These are phyloP conservation scores for Melanchra persicariae DNA, from an alignment of 2,888 invertebrate genomes.

Conservation along the genomic window DNA sequence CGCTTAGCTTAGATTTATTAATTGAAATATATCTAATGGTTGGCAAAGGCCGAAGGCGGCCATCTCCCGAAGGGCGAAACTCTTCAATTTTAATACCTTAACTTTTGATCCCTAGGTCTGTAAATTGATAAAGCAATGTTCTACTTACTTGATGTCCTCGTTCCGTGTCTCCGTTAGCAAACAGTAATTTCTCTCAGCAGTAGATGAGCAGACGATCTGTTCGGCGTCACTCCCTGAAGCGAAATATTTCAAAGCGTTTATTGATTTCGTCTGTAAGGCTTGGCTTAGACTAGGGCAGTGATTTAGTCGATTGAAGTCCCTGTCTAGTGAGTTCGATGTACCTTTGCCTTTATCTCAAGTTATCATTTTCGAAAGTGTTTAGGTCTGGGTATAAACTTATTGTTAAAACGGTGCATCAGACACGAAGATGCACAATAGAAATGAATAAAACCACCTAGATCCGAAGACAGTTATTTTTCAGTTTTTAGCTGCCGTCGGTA, in stretches of 20 bases:
- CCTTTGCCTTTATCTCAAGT: background rate
- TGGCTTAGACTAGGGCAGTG: background rate
- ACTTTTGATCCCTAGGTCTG: background rate
- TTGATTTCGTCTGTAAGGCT: constrained; percentile 10
- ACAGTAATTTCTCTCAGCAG: background rate
- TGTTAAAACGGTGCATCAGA: background rate
- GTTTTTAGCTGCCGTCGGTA: no score
- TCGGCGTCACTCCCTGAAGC: background rate
- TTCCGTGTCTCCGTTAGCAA: background rate
- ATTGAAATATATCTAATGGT: background rate
- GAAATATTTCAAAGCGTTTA: background rate
- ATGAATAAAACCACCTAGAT: no score
- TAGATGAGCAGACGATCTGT: background rate
- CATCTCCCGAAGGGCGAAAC: background rate
- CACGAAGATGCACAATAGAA: background rate
- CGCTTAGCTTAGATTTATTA: background rate
- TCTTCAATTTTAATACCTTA: no score
- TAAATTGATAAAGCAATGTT: background rate
- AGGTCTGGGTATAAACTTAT: background rate
- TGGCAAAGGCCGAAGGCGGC: background rate
- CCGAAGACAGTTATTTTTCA: no score
- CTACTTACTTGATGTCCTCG: constrained; percentile 20
- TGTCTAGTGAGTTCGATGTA: background rate
- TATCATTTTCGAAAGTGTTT: background rate
- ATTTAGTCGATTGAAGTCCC: background rate